These are phyloP conservation scores for Mormyrus lacerda DNA, from an alignment of 2,113 vertebrate species.

Conservation along the genomic window DNA sequence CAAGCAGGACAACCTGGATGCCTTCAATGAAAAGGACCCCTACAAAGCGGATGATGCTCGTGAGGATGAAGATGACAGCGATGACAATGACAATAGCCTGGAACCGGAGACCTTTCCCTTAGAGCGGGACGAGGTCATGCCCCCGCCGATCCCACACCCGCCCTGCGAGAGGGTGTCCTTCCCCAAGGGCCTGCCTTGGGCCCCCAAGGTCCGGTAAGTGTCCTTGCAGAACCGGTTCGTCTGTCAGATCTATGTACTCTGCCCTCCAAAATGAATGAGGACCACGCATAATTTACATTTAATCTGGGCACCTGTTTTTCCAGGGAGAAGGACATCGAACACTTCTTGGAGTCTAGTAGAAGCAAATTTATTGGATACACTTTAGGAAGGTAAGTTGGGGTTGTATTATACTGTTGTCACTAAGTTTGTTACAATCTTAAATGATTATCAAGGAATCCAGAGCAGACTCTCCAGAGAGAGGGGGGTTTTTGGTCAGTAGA, in stretches of 20 bases:
- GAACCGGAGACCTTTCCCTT: slow-evolving; percentile 86
- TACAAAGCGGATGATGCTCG: slow-evolving; percentile 89
- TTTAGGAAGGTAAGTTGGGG: slow-evolving; percentile 72
- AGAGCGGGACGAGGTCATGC: slow-evolving; percentile 93
- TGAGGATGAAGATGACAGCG: slow-evolving; percentile 91
- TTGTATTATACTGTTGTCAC: neutral
- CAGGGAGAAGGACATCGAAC: slow-evolving; percentile 97
- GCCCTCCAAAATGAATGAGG: neutral
- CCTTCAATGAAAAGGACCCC: slow-evolving; percentile 93
- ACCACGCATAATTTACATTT: neutral
- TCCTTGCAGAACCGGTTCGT: neutral
- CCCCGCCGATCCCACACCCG: slow-evolving; percentile 77
- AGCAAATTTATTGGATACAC: slow-evolving; percentile 99
- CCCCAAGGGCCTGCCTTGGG: slow-evolving; percentile 93
- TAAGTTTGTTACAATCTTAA: neutral
- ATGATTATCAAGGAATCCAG: neutral
- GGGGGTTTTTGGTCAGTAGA: neutral
- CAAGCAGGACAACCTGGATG: slow-evolving; percentile 97
- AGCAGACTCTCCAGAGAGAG: neutral
- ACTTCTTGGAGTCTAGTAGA: slow-evolving; percentile 92
- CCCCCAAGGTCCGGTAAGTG: slow-evolving; percentile 91
- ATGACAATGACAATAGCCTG: slow-evolving; percentile 83
- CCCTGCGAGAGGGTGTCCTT: slow-evolving; percentile 82
- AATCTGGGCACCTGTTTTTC: neutral
- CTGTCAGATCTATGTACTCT: neutral